A percentile compares a stretch with the other conserved stretches of the same genome.
phyloP scores from a whole-genome alignment of 2,888 invertebrate species.

The Drosophila mimetica region DNA sequence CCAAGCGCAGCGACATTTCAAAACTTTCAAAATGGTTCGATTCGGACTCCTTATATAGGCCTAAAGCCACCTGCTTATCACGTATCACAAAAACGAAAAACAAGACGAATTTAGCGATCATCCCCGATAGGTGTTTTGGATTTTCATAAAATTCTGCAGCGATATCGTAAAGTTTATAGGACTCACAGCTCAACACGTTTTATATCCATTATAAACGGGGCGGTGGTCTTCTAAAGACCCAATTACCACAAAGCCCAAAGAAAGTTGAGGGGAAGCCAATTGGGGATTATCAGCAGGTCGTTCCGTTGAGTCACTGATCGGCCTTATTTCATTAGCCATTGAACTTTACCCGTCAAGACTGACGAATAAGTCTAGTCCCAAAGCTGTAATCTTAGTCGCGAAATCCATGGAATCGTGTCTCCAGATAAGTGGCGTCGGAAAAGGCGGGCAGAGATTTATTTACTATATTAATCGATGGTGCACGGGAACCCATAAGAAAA shows the following conservation, averaged over 20 bases:
- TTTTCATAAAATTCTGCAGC: conserved; percentile 57
- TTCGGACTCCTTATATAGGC: conserved; percentile 47
- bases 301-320: conserved; percentile 26
- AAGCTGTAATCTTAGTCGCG: conserved; percentile 18
- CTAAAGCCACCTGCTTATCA: conserved; percentile 57
- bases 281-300: conserved; percentile 28
- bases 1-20: conserved; percentile 47
- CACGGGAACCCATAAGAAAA: not conserved
- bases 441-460: conserved; percentile 19
- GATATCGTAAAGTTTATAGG: conserved; percentile 68
- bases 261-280: not conserved
- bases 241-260: conserved; percentile 44
- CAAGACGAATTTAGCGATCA: conserved; percentile 45
- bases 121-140: conserved; percentile 54
- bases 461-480: conserved; percentile 16
- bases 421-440: conserved; percentile 15
- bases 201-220: conserved; percentile 79
- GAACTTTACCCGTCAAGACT: conserved; percentile 20
- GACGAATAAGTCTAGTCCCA: conserved; percentile 13
- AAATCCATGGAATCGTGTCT: conserved; percentile 10
- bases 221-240: conserved; percentile 66
- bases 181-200: conserved; percentile 34
- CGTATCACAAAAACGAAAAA: conserved; percentile 6
- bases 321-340: conserved; percentile 4
- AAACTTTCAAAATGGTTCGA: conserved; percentile 7